Percentiles rank a stretch among this genome's conserved stretches.
phyloP scores from a whole-genome alignment of 2,888 invertebrate genomes.

The Podabrus alpinus region DNA sequence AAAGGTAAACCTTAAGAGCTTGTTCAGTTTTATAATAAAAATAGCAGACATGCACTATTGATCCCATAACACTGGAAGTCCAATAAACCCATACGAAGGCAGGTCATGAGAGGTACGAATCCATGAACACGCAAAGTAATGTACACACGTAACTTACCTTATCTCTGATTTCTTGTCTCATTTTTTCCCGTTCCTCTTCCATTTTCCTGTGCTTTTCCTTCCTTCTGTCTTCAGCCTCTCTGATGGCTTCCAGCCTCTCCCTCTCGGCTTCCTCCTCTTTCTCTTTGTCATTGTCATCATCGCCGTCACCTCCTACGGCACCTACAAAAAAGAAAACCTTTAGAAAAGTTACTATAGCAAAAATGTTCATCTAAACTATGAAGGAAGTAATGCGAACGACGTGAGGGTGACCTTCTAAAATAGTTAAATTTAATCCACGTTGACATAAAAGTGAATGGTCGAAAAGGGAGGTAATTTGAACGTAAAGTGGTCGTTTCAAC shows the following conservation, averaged over 20 bases:
- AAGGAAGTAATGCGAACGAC: not conserved
- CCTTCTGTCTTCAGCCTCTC: constrained; percentile 96
- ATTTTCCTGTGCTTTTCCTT: constrained; percentile 99
- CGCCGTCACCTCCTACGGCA: constrained; percentile 83
- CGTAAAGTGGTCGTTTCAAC: not conserved
- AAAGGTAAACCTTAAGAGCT: constrained; percentile 10
- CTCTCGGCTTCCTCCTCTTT: constrained; percentile 98
- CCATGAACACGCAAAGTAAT: not conserved
- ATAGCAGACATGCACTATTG: constrained; percentile 18
- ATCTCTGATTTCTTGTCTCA: constrained; percentile 98
- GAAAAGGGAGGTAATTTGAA: constrained; percentile 20
- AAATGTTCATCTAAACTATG: not conserved
- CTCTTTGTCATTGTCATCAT: constrained; percentile 94
- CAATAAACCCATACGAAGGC: not conserved
- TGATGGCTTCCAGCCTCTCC: constrained; percentile 96
- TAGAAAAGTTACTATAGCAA: not conserved
- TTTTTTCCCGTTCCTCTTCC: constrained; percentile 98
- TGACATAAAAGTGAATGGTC: constrained; percentile 16
- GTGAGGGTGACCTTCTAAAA: constrained; percentile 5
- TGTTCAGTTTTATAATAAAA: constrained; percentile 8
- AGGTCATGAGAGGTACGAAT: not conserved
- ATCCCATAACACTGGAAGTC: constrained; percentile 2
- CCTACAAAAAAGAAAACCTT: constrained; percentile 60
- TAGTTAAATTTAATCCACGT: constrained; percentile 10
- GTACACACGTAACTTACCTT: constrained; percentile 71